Conservation (phyloP, 2,888 invertebrate genomes). For the Diarsia dahlii region DNA sequence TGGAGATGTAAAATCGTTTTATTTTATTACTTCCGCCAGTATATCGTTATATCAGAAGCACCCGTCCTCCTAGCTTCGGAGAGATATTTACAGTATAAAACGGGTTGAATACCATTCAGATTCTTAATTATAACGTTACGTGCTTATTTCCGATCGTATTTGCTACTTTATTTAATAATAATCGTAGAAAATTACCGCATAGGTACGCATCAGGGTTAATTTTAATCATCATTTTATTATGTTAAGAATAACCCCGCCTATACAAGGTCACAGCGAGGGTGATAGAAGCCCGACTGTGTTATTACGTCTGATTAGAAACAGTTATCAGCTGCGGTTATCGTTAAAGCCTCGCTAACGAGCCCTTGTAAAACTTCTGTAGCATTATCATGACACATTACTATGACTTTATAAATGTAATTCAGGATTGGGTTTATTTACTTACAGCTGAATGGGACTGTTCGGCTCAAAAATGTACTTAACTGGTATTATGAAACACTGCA, state of each 20-base stretch:
- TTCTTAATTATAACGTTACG: constrained; percentile 41
- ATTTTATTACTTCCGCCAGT: constrained; percentile 90
- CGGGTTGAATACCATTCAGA: constrained; percentile 59
- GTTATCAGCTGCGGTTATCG: constrained; percentile 89
- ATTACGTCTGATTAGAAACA: constrained; percentile 89
- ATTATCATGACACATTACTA: constrained; percentile 84
- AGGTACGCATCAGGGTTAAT: constrained; percentile 54
- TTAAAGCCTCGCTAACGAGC: constrained; percentile 86
- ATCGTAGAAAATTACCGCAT: constrained; percentile 25
- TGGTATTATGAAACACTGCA: constrained; percentile 30
- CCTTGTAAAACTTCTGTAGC: constrained; percentile 87
- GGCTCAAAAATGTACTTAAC: constrained; percentile 45
- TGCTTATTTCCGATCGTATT: constrained; percentile 31
- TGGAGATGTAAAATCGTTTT: constrained; percentile 91
- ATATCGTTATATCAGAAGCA: constrained; percentile 87
- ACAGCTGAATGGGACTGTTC: constrained; percentile 37
- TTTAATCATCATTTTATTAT: constrained; percentile 49
- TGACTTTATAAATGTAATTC: constrained; percentile 82
- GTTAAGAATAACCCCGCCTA: constrained; percentile 28
- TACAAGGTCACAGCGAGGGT: constrained; percentile 52
- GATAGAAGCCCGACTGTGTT: constrained; percentile 71
- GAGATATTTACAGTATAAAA: constrained; percentile 81
- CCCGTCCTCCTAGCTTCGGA: constrained; percentile 79
- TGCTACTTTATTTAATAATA: neutral
- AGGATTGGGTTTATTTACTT: constrained; percentile 76